A percentile compares a stretch with the other conserved stretches of the same genome.
These are phyloP conservation scores for Neolamprologus sp. DNA, from an alignment of 2,113 vertebrate species.

Conservation along the genomic window DNA sequence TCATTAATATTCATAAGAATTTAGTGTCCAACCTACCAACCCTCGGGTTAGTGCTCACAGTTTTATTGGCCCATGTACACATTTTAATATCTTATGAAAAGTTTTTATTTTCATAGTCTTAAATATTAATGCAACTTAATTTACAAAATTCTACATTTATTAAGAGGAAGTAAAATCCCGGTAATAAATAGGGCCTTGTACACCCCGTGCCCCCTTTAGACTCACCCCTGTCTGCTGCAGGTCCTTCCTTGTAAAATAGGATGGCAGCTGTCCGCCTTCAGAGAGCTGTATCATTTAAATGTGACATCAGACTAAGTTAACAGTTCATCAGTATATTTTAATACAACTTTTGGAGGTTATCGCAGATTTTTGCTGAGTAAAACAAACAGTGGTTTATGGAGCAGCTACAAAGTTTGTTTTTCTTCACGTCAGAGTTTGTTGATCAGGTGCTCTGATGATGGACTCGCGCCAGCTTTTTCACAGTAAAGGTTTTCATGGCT, in stretches of 20 bases:
- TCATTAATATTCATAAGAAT: neutral
- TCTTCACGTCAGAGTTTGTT: neutral
- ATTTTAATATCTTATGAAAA: neutral
- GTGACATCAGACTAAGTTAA: neutral
- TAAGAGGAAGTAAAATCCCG: rapidly evolving
- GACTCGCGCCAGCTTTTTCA: neutral
- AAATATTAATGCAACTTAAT: neutral
- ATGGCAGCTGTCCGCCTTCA: neutral
- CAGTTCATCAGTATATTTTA: neutral
- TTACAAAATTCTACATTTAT: neutral
- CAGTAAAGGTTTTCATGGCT: neutral
- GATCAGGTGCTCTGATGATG: neutral
- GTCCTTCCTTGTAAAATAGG: neutral
- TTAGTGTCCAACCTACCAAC: neutral
- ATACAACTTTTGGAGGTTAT: neutral
- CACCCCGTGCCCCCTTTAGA: neutral
- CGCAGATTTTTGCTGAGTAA: neutral
- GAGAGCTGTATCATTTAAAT: neutral
- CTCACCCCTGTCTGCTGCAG: neutral
- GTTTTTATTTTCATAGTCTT: neutral
- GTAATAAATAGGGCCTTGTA: neutral
- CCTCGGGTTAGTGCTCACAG: neutral
- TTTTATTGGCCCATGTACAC: neutral
- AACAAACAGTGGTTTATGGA: neutral
- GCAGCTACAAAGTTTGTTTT: neutral